Conservation (phyloP, 2,797 vertebrate genomes). For the Sphaeramia orbicularis region DNA sequence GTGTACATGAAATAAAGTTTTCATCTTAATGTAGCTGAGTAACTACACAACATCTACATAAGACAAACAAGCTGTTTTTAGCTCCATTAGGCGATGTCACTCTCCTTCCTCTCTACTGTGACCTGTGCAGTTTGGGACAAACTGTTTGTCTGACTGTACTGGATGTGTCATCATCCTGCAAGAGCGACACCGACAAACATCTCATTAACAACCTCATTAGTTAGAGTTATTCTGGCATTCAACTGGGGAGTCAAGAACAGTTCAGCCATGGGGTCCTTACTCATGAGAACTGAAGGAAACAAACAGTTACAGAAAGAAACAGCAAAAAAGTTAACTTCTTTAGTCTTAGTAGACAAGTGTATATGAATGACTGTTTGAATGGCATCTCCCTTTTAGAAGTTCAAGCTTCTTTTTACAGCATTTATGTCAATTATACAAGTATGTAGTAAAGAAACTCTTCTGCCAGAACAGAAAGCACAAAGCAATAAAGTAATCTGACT, state of each 20-base stretch:
- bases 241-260: conserved; percentile 42
- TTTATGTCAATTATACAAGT: too few relatives aligned
- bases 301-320: neutral
- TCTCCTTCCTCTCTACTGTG: conserved; percentile 10
- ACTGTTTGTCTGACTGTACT: conserved; percentile 44
- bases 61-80: too few relatives aligned
- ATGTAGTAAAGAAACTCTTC: too few relatives aligned
- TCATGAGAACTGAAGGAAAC: conserved; percentile 11
- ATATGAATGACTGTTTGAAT: neutral
- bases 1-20: too few relatives aligned
- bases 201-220: conserved; percentile 71
- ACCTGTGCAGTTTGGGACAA: conserved; percentile 19
- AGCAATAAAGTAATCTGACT: too few relatives aligned
- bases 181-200: conserved; percentile 54
- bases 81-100: neutral
- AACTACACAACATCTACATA: too few relatives aligned
- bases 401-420: too few relatives aligned
- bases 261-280: conserved; percentile 12
- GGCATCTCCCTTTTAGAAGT: too few relatives aligned
- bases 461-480: too few relatives aligned
- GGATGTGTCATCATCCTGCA: conserved; percentile 55
- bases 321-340: neutral
- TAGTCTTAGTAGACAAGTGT: neutral
- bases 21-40: too few relatives aligned
- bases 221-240: conserved; percentile 9